Conservation (phyloP, 2,888 invertebrate species). For the Arge pagana region DNA sequence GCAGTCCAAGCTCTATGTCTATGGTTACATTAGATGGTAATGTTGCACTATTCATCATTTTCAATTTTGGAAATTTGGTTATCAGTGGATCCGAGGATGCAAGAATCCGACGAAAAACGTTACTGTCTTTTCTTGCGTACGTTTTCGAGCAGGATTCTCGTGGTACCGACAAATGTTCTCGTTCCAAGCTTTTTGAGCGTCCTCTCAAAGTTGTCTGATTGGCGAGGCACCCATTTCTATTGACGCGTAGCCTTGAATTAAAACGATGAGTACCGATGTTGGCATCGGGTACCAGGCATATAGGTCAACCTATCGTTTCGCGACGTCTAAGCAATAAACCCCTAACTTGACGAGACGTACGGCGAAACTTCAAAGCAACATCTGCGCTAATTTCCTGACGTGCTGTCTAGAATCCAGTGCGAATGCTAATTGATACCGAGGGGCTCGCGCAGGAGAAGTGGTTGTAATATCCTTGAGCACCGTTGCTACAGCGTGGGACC, state of each 20-base stretch:
- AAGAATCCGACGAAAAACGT: no score
- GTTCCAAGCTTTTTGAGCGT: conserved; percentile 35
- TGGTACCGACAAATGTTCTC: conserved; percentile 29
- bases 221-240: conserved; percentile 29
- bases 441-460: conserved; percentile 4
- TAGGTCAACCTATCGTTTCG: conserved; percentile 23
- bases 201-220: conserved; percentile 34
- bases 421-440: conserved; percentile 10
- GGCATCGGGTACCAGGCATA: conserved; percentile 36
- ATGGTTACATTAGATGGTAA: no score
- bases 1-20: no score
- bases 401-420: no score
- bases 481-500: conserved; percentile 3
- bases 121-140: no score
- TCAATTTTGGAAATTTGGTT: no score
- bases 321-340: conserved; percentile 5
- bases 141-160: no score
- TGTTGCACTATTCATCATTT: no score
- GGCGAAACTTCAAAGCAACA: no score
- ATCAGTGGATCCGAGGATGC: no score
- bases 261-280: conserved; percentile 30
- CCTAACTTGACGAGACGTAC: no score
- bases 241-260: conserved; percentile 33
- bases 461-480: conserved; percentile 7
- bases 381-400: no score